Percentiles rank a stretch among this genome's conserved stretches.
Evolutionary conservation across 2,113 vertebrate species (phyloP).

Genomic region (Mormoops blainvillei): DNA sequence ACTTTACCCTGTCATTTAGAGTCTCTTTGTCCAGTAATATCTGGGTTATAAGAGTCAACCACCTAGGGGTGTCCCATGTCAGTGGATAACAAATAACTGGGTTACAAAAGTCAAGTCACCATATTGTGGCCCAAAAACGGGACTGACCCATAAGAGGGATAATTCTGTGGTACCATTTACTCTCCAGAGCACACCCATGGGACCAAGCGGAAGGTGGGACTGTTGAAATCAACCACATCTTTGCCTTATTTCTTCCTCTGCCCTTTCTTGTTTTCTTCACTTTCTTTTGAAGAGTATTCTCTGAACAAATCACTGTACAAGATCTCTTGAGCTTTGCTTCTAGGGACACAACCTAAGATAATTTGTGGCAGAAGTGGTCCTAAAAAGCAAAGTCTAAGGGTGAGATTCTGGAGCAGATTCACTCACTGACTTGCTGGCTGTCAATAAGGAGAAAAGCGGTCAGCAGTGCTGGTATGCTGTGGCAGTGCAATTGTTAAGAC

Average conservation of each 20-base stretch:
- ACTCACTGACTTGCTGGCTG: neutral
- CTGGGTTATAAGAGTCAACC: neutral
- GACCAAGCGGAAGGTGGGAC: neutral
- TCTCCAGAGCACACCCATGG: neutral
- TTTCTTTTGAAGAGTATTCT: neutral
- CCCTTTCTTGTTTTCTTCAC: neutral
- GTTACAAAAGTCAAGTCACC: neutral
- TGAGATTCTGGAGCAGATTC: neutral
- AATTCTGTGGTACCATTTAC: neutral
- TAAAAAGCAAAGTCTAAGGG: neutral
- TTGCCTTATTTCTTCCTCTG: neutral
- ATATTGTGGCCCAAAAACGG: neutral
- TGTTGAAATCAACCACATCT: conserved; percentile 1
- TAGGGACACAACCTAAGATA: neutral
- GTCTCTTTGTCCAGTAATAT: neutral
- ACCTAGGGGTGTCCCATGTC: neutral
- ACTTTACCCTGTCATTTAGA: neutral
- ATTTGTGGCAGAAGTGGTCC: neutral
- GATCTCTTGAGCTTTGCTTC: neutral
- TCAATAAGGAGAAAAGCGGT: neutral
- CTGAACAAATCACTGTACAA: neutral
- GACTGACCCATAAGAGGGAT: neutral
- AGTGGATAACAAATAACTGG: neutral
- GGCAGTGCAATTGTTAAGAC: neutral
- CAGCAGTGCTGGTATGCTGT: neutral